Conservation (phyloP, 2,113 vertebrate genomes). For the Machaerirhynchus nigripectus region DNA sequence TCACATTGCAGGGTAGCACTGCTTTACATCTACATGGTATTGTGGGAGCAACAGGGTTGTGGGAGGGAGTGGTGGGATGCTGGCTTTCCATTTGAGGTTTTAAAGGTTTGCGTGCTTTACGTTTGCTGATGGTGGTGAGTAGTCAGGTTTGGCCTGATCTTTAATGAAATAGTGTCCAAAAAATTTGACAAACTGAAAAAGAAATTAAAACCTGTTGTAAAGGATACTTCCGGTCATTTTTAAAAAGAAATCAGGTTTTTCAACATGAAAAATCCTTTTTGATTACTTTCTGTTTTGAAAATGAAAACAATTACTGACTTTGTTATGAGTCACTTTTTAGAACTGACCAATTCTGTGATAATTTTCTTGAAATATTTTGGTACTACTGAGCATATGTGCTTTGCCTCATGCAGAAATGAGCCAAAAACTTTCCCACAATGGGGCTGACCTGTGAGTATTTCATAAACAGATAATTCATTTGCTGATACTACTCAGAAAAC, state of each 20-base stretch:
- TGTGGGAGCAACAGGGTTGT: not conserved
- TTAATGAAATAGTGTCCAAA: not conserved
- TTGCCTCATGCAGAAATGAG: not conserved
- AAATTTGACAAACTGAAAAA: not conserved
- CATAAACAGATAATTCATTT: not conserved
- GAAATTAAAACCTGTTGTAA: not conserved
- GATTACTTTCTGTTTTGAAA: not conserved
- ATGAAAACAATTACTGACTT: not conserved
- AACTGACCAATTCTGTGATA: not conserved
- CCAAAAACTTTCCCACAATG: not conserved
- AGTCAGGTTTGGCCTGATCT: not conserved
- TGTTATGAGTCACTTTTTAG: not conserved
- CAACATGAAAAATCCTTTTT: not conserved
- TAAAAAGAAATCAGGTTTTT: not conserved
- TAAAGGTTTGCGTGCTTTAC: not conserved
- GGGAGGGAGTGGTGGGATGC: not conserved
- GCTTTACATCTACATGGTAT: not conserved
- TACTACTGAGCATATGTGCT: not conserved
- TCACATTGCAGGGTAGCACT: rapidly evolving
- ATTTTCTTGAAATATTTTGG: not conserved
- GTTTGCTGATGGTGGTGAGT: not conserved
- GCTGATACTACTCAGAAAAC: not conserved
- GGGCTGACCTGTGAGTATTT: not conserved
- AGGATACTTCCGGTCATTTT: not conserved
- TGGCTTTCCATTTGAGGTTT: not conserved